A percentile compares a stretch with the other conserved stretches of the same genome.
Evolutionary conservation across 2,797 vertebrate species (phyloP).

Genomic region (Schizopygopsis pylzovi): DNA sequence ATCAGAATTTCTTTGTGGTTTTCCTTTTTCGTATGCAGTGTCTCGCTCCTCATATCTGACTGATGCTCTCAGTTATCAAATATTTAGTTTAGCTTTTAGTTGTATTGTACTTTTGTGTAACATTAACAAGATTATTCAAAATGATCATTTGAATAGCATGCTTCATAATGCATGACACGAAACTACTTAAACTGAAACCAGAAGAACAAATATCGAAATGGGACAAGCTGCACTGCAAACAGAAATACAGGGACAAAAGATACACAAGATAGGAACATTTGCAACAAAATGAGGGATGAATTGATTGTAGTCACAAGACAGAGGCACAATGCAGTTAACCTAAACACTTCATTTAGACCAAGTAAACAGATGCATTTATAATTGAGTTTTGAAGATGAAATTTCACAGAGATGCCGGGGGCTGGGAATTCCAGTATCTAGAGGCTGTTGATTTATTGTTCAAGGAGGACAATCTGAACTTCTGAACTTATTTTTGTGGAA

Average conservation of each 20-base stretch:
- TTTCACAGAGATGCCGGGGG: not conserved
- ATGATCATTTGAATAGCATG: not conserved
- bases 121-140: not conserved
- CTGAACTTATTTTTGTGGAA: not conserved
- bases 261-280: not conserved
- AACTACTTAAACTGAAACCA: not conserved
- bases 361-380: slow-evolving; percentile 1
- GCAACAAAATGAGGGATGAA: not conserved
- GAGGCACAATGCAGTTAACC: not conserved
- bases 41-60: not conserved
- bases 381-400: slow-evolving; percentile 9
- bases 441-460: not conserved
- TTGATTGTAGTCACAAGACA: not conserved
- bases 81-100: not conserved
- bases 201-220: not conserved
- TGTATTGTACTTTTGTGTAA: not conserved
- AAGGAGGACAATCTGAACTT: slow-evolving; percentile 2
- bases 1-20: not conserved
- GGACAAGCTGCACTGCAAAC: not conserved
- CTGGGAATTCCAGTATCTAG: slow-evolving; percentile 11
- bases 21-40: slow-evolving; percentile 12
- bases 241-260: not conserved
- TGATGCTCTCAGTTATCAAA: not conserved
- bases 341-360: not conserved
- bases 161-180: not conserved